Evolutionary conservation across 2,797 vertebrate genomes (phyloP).

Genomic region (Paramormyrops hopkinsi): DNA sequence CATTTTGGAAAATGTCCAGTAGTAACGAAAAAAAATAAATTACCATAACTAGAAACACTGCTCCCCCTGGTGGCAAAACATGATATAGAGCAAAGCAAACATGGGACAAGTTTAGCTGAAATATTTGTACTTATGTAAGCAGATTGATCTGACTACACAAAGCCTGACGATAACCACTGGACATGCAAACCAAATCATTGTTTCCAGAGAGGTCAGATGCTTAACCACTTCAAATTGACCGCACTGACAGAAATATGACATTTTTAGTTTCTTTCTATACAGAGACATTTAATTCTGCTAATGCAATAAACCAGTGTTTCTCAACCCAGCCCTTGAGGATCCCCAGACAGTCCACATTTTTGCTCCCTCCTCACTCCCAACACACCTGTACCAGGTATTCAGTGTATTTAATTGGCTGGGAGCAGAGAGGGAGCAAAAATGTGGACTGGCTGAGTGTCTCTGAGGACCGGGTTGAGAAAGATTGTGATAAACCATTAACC

Average conservation of each 20-base stretch:
- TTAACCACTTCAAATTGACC: not conserved
- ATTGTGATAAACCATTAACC: not conserved
- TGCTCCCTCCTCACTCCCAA: not conserved
- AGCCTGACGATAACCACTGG: not conserved
- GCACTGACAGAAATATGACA: not conserved
- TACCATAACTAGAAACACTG: not conserved
- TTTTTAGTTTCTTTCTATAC: not conserved
- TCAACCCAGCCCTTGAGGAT: not conserved
- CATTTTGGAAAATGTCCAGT: not conserved
- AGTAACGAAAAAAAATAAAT: not conserved
- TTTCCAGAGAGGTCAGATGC: not conserved
- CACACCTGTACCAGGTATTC: not conserved
- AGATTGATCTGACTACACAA: not conserved
- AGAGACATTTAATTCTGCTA: not conserved
- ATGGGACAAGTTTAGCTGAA: not conserved
- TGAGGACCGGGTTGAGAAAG: not conserved
- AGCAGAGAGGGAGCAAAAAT: not conserved
- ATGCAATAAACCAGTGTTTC: not conserved
- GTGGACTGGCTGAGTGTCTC: not conserved
- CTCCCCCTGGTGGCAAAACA: slow-evolving; percentile 31
- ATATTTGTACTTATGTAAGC: not conserved
- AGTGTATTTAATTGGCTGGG: not conserved
- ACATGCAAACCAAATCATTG: not conserved
- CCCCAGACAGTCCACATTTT: not conserved
- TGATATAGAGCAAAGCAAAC: not conserved